Evolutionary conservation across 2,113 vertebrate species (phyloP).

Genomic region (Phyllopteryx taeniolatus): DNA sequence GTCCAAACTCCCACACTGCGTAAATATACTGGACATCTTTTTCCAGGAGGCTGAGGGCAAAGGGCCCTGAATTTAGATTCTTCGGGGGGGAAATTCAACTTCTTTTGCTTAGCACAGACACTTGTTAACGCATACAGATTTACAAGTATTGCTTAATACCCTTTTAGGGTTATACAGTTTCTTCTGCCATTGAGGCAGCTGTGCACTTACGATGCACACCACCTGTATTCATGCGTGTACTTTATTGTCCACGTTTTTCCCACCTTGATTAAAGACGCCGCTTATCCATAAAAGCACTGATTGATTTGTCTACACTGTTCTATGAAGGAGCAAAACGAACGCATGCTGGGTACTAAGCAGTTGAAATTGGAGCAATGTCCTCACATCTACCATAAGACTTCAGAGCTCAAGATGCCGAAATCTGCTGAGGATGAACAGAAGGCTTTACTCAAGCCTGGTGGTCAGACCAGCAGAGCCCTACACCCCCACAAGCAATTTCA

Average conservation of each 20-base stretch:
- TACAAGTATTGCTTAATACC: constrained; percentile 19
- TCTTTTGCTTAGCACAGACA: constrained; percentile 11
- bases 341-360: constrained; percentile 26
- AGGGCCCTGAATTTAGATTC: constrained; percentile 45
- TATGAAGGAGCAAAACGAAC: constrained; percentile 17
- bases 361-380: constrained; percentile 42
- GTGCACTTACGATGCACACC: background rate
- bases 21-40: constrained; percentile 56
- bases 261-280: background rate
- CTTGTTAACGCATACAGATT: constrained; percentile 51
- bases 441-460: constrained; percentile 50
- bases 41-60: constrained; percentile 34
- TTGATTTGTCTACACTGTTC: background rate
- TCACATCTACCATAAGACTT: constrained; percentile 52
- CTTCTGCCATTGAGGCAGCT: constrained; percentile 5
- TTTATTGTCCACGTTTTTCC: background rate
- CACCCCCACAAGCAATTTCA: constrained; percentile 41
- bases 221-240: background rate
- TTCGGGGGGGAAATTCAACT: constrained; percentile 38
- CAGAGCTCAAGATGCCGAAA: constrained; percentile 56
- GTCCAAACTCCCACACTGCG: constrained; percentile 35
- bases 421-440: constrained; percentile 41
- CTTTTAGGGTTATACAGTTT: constrained; percentile 3
- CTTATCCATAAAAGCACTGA: background rate
- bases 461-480: constrained; percentile 2